These are phyloP conservation scores for Spodoptera exigua DNA, from an alignment of 2,888 invertebrate species.

Conservation along the genomic window DNA sequence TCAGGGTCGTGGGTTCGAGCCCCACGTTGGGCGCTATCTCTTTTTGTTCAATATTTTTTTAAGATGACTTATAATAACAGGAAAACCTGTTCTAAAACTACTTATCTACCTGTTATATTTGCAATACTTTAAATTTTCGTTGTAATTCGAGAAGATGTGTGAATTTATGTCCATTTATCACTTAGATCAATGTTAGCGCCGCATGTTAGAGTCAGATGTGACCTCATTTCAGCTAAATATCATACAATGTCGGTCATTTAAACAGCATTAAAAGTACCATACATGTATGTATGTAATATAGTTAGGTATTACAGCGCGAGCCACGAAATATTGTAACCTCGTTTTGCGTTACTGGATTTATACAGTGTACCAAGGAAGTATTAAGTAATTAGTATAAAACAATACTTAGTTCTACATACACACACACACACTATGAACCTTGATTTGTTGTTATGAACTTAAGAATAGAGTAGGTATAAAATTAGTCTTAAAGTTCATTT, in stretches of 20 bases:
- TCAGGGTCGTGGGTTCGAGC: conserved; percentile 91
- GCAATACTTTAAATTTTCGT: conserved; percentile 7
- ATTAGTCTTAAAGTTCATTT: no score
- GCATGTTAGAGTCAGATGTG: conserved; percentile 52
- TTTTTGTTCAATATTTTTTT: conserved; percentile 56
- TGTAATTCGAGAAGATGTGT: conserved; percentile 31
- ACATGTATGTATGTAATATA: conserved; percentile 20
- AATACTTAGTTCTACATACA: background rate
- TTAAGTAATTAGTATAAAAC: conserved; percentile 2
- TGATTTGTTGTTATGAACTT: conserved; percentile 6
- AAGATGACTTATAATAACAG: background rate
- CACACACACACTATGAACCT: background rate
- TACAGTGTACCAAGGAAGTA: background rate
- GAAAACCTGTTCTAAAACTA: background rate
- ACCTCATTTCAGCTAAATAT: conserved; percentile 56
- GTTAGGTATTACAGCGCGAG: conserved; percentile 1
- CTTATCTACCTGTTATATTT: no score
- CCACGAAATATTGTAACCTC: conserved; percentile 24
- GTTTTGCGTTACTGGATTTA: conserved; percentile 21
- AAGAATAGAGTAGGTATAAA: conserved; percentile 3
- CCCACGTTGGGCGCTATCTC: conserved; percentile 88
- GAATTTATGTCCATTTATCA: conserved; percentile 53
- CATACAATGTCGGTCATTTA: conserved; percentile 43
- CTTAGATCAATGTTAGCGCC: conserved; percentile 57
- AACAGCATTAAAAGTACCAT: conserved; percentile 10